Base-by-base conservation (phyloP, 2,113 vertebrate species). In the pig (Sus scrofa) region DNA sequence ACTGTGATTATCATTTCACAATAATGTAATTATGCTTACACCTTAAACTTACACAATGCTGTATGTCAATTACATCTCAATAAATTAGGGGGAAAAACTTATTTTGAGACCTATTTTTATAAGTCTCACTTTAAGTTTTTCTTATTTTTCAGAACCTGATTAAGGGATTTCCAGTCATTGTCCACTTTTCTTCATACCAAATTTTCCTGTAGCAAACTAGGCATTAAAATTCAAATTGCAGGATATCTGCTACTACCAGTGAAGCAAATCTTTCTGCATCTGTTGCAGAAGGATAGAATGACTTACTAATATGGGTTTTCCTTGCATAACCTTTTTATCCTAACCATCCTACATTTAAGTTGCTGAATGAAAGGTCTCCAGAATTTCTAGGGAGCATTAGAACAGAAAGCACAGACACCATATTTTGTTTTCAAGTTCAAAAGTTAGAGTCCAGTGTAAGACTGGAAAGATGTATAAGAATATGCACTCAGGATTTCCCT, bases 191-290 rank as follows among this genome's bases (percentile, higher is more conserved):
- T 10, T 81, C 68, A 58, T 12, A 88, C 4, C 11, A 95, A 62
- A 18, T 39, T 96, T 91, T 81, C 30, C 54, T 54, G 0, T 37
- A 91, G 27, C 30, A 67, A 86, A 9, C 24, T 24, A 75, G 52
- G 74, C 13, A 81, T 81, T 93, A 87, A 26, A 87, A 91, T 88
- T 87, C 83, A 92, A 73, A 20, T 13, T 73, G 44, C 16, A 68
- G 32, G 30, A 34, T 68, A 91, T n/a, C 54, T 60, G 16, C 32
- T 58, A 74, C 7, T 93, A 77, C 68, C 56, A 88, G 71, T 67
- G 37, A n/a, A 75, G 50, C 26, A 67, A 91, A 88, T 84, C 30
- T 54, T 79, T 84, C 71, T 50, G 8, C 14, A 68, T 93, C 24
- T 37, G 16, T 62, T 56, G 71, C 39, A 68, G 50, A 97, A 54